Evolutionary conservation across 2,888 invertebrate species (phyloP).

Genomic region (Encarsia formosa): DNA sequence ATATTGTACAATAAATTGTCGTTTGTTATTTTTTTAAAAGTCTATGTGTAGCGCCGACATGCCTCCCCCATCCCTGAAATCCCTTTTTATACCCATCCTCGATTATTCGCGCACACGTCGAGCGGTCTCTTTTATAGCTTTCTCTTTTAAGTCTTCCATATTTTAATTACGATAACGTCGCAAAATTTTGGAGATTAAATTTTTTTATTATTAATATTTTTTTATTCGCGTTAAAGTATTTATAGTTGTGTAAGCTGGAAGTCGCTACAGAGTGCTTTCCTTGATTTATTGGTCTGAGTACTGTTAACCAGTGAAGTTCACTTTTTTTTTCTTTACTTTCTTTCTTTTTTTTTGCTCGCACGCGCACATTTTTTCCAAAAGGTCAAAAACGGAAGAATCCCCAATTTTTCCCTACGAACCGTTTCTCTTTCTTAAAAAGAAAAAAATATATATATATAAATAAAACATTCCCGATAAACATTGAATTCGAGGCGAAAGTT

Average conservation of each 20-base stretch:
- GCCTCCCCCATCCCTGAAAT: neutral
- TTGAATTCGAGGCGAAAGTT: neutral
- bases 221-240: constrained; percentile 12
- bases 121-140: constrained; percentile 1
- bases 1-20: constrained; percentile 31
- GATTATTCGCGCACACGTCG: neutral
- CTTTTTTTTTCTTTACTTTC: too few species aligned
- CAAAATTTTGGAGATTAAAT: constrained; percentile 6
- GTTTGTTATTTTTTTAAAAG: constrained; percentile 53
- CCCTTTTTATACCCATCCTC: neutral
- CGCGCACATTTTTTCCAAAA: too few species aligned
- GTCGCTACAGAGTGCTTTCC: neutral
- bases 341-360: too few species aligned
- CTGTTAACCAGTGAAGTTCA: too few species aligned
- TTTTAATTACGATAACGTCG: neutral
- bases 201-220: constrained; percentile 6
- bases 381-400: too few species aligned
- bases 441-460: too few species aligned
- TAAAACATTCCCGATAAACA: constrained; percentile 8
- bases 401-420: too few species aligned
- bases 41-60: constrained; percentile 40
- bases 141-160: constrained; percentile 22
- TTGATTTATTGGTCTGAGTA: too few species aligned
- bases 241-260: constrained; percentile 11
- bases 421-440: too few species aligned